Conservation (phyloP, 1,140 invertebrate genomes). For the Venustaconcha ellipsiformis region DNA sequence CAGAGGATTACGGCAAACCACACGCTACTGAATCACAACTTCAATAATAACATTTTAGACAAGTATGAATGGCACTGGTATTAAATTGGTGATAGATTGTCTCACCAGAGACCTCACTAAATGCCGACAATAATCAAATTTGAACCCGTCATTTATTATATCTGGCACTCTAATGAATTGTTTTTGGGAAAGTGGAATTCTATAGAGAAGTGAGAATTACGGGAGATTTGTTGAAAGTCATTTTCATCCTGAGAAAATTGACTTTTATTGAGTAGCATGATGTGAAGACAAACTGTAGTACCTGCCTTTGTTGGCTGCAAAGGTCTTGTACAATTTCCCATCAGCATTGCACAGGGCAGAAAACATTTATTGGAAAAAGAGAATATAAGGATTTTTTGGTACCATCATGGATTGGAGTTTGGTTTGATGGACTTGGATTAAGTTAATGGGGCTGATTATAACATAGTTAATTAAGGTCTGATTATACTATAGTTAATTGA, state of each 20-base stretch:
- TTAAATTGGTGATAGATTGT: constrained; percentile 49
- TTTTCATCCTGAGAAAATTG: constrained; percentile 32
- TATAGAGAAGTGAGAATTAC: constrained; percentile 8
- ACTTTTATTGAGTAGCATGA: constrained; percentile 25
- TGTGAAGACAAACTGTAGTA: no score
- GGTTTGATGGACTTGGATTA: no score
- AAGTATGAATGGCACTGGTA: constrained; percentile 44
- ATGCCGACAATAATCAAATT: constrained; percentile 52
- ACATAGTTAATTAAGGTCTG: no score
- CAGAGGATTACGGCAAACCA: no score
- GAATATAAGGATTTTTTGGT: no score
- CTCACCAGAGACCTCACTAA: constrained; percentile 44
- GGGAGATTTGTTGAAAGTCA: constrained; percentile 29
- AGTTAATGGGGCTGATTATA: no score
- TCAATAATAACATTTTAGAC: constrained; percentile 46
- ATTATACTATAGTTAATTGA: no score
- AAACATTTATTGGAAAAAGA: no score
- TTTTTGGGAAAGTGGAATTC: constrained; percentile 29
- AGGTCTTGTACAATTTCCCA: no score
- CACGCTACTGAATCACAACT: constrained; percentile 33
- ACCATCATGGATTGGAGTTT: no score
- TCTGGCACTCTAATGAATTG: constrained; percentile 45
- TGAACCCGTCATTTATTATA: constrained; percentile 42
- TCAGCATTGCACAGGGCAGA: no score
- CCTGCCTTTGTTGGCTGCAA: no score